These are phyloP conservation scores for Colius striatus DNA, from an alignment of 2,113 vertebrate species.

Conservation along the genomic window DNA sequence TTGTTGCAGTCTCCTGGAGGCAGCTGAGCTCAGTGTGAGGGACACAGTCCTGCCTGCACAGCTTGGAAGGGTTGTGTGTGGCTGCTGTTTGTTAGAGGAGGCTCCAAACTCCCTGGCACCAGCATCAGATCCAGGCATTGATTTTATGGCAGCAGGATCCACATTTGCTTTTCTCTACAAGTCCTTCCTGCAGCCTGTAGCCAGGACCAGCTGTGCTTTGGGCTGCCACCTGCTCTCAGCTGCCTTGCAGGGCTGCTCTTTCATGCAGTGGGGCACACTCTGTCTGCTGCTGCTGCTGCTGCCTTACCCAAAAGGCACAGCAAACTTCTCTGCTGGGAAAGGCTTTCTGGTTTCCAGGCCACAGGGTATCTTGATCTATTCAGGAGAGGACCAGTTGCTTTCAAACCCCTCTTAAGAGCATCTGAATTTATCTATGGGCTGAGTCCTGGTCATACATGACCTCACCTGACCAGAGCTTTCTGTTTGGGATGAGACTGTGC, in stretches of 20 bases:
- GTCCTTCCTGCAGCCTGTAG: background rate
- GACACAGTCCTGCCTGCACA: background rate
- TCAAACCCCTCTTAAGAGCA: background rate
- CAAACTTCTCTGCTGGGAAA: background rate
- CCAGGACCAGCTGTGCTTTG: background rate
- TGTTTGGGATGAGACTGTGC: background rate
- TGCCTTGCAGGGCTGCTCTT: background rate
- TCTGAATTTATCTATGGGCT: background rate
- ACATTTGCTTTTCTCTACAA: background rate
- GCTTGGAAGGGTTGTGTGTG: background rate
- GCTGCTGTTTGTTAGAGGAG: background rate
- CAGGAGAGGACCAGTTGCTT: background rate
- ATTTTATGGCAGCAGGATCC: background rate
- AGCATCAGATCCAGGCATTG: rapidly evolving
- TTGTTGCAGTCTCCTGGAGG: background rate
- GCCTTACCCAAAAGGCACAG: background rate
- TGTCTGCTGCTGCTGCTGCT: background rate
- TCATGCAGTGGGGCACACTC: background rate
- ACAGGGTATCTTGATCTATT: background rate
- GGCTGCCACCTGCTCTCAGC: background rate
- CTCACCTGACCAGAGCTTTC: background rate
- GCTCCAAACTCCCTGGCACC: background rate
- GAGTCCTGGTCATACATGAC: too few species aligned
- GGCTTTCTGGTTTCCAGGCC: background rate
- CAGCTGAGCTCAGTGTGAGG: background rate